Evolutionary conservation across 2,797 vertebrate species (phyloP).

Genomic region (Melanotaenia maccullochi): DNA sequence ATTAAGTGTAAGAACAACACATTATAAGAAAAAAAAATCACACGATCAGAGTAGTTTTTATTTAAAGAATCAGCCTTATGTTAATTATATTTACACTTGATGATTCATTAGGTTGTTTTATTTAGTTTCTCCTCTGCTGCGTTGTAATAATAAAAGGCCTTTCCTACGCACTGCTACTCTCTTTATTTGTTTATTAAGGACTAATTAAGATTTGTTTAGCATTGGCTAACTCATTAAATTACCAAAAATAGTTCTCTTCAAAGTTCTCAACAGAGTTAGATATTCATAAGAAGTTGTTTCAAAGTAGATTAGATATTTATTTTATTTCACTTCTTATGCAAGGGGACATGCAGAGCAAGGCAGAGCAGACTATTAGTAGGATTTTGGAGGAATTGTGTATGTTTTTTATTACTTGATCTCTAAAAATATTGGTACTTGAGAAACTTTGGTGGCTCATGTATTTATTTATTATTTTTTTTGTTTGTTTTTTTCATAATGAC

Average conservation of each 20-base stretch:
- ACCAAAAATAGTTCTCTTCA: conserved; percentile 58
- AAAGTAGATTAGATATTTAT: conserved; percentile 63
- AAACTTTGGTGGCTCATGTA: conserved; percentile 9
- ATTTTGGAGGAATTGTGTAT: conserved; percentile 21
- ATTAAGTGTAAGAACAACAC: background rate
- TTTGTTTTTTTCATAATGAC: conserved; percentile 14
- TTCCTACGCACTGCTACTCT: conserved; percentile 11
- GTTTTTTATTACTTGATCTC: background rate
- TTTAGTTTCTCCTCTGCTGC: conserved; percentile 18
- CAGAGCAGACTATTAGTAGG: conserved; percentile 20
- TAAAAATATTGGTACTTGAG: conserved; percentile 36
- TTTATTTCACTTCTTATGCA: conserved; percentile 43
- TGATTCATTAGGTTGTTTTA: conserved; percentile 41
- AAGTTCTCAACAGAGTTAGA: conserved; percentile 47
- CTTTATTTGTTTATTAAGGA: conserved; percentile 59
- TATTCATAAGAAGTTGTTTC: conserved; percentile 57
- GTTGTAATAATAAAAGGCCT: conserved; percentile 24
- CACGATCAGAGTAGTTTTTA: conserved; percentile 16
- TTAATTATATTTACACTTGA: conserved; percentile 30
- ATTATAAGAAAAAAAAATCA: background rate
- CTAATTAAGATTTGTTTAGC: conserved; percentile 66
- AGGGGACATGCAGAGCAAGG: conserved; percentile 9
- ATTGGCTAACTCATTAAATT: conserved; percentile 54
- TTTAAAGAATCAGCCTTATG: conserved; percentile 14
- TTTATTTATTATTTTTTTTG: background rate